Conservation (phyloP, 2,888 invertebrate species). For the Chesias legatella region DNA sequence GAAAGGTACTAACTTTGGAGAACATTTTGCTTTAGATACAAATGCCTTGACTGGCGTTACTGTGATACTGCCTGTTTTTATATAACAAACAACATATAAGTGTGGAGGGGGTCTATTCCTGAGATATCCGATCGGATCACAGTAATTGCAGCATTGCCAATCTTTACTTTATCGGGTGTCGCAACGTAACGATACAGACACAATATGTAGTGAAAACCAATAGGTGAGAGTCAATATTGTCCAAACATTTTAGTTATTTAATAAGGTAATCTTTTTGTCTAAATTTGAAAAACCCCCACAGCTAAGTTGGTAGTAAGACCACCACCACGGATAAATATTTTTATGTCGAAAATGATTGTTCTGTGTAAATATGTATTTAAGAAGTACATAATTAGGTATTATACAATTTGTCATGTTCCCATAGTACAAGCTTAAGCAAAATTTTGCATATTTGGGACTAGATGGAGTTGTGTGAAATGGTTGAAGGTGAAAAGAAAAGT, state of each 20-base stretch:
- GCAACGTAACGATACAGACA: slow-evolving; percentile 61
- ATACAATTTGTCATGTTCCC: too few species aligned
- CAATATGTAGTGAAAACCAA: slow-evolving; percentile 63
- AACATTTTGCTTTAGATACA: slow-evolving; percentile 74
- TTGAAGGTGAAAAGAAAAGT: too few species aligned
- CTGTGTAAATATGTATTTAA: too few species aligned
- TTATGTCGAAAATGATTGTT: too few species aligned
- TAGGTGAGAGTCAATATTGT: slow-evolving; percentile 59
- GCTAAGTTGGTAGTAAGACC: too few species aligned
- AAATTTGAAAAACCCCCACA: too few species aligned
- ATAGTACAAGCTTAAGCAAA: too few species aligned
- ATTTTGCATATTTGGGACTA: too few species aligned
- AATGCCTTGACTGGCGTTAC: slow-evolving; percentile 69
- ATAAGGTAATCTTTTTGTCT: too few species aligned
- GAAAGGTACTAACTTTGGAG: slow-evolving; percentile 60
- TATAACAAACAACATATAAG: slow-evolving; percentile 76
- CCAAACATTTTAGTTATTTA: slow-evolving; percentile 25
- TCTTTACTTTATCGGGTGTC: slow-evolving; percentile 69
- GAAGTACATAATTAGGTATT: too few species aligned
- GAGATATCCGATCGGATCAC: slow-evolving; percentile 75
- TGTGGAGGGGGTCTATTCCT: slow-evolving; percentile 69
- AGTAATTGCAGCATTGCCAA: slow-evolving; percentile 74
- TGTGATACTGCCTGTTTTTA: slow-evolving; percentile 72
- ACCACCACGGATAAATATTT: too few species aligned
- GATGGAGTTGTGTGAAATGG: too few species aligned